phyloP scores from a whole-genome alignment of 2,113 vertebrate genomes.

The Motacilla alba region DNA sequence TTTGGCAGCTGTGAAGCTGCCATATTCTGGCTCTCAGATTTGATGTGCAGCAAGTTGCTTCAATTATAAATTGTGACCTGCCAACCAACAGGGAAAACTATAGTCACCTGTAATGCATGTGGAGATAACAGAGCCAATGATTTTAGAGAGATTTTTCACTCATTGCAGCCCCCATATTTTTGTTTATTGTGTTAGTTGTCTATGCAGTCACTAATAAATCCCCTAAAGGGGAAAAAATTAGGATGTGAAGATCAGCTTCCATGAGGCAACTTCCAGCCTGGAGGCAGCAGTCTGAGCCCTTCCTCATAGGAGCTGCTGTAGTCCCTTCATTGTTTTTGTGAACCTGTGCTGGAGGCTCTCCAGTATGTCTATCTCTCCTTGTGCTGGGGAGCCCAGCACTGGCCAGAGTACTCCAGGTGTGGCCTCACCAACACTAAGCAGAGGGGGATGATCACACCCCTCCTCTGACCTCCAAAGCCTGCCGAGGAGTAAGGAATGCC shows the following conservation, averaged over 20 bases:
- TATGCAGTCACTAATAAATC: background rate
- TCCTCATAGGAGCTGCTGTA: background rate
- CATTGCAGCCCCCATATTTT: background rate
- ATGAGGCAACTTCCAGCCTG: background rate
- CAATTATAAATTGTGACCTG: background rate
- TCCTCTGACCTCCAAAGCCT: fast-evolving
- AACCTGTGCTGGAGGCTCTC: background rate
- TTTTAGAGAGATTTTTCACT: background rate
- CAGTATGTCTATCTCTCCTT: background rate
- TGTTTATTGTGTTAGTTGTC: background rate
- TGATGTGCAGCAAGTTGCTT: background rate
- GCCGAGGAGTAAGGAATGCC: background rate
- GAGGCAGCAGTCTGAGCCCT: background rate
- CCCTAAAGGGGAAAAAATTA: background rate
- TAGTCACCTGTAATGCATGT: background rate
- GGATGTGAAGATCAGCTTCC: background rate
- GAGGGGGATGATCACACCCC: background rate
- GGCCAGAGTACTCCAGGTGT: background rate
- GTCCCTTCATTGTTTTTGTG: background rate
- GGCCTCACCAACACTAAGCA: background rate
- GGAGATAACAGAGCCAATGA: background rate
- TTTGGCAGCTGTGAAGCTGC: too few relatives aligned
- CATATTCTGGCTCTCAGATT: background rate
- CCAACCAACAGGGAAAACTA: background rate
- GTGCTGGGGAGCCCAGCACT: background rate